Percentiles rank a stretch among this genome's conserved stretches.
phyloP scores from a whole-genome alignment of 2,113 vertebrate species.

The Rutilus rutilus region DNA sequence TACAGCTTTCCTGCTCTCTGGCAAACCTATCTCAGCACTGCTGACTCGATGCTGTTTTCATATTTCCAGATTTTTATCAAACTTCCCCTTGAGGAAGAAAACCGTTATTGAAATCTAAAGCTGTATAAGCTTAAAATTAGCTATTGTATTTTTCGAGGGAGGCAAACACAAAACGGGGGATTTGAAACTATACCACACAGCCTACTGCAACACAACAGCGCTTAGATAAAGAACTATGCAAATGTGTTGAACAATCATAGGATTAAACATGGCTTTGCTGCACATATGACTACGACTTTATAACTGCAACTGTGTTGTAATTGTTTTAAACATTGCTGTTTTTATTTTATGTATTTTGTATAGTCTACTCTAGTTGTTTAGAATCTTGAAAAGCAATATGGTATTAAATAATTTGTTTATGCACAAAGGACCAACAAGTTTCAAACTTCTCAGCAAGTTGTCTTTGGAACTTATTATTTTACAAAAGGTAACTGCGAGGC shows the following conservation, averaged over 20 bases:
- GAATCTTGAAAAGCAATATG: not conserved
- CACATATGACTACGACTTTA: not conserved
- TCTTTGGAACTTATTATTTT: no score
- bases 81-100: constrained; percentile 56
- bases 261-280: not conserved
- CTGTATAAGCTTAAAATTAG: constrained; percentile 13
- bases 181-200: constrained; percentile 5
- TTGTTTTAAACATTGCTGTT: not conserved
- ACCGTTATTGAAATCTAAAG: constrained; percentile 55
- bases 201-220: not conserved
- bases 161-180: not conserved
- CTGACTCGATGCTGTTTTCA: constrained; percentile 50
- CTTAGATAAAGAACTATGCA: not conserved
- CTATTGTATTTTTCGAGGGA: not conserved
- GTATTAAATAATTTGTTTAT: not conserved
- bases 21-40: constrained; percentile 30
- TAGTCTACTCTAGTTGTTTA: not conserved
- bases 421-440: not conserved
- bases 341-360: not conserved
- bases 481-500: no score
- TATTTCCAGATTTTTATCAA: constrained; percentile 56
- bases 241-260: not conserved
- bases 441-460: no score
- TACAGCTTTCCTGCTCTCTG: constrained; percentile 31
- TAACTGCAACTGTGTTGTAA: not conserved